These are phyloP conservation scores for Hirtodrosophila cameraria DNA, from an alignment of 2,888 invertebrate genomes.

Conservation along the genomic window DNA sequence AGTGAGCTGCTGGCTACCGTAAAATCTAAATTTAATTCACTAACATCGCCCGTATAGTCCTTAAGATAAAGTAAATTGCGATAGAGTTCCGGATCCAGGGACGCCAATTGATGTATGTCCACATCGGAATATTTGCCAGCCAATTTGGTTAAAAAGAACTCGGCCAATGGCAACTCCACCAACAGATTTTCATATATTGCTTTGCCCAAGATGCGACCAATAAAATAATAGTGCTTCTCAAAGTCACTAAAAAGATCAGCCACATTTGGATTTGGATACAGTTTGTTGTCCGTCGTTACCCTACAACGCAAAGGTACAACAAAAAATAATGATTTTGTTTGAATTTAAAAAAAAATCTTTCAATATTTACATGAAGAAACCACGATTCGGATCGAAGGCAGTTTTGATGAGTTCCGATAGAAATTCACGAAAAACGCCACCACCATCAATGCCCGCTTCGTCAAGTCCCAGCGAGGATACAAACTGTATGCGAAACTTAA, in stretches of 20 bases:
- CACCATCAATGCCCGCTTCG: conserved; percentile 99
- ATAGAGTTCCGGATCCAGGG: conserved; percentile 94
- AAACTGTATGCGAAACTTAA: conserved; percentile 94
- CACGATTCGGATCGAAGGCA: conserved; percentile 97
- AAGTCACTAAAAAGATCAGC: conserved; percentile 93
- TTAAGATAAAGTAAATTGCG: conserved; percentile 94
- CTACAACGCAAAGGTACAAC: conserved; percentile 73
- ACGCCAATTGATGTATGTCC: conserved; percentile 96
- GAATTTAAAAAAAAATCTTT: background rate
- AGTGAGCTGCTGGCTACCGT: conserved; percentile 95
- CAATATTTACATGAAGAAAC: conserved; percentile 89
- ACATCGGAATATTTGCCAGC: conserved; percentile 90
- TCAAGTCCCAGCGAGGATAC: conserved; percentile 95
- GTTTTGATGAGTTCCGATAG: conserved; percentile 96
- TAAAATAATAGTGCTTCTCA: conserved; percentile 95
- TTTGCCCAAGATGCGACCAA: conserved; percentile 97
- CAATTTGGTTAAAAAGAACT: conserved; percentile 96
- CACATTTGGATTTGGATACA: conserved; percentile 98
- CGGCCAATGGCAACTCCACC: conserved; percentile 97
- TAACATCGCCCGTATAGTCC: conserved; percentile 93
- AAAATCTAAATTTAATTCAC: conserved; percentile 95
- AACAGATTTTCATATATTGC: conserved; percentile 97
- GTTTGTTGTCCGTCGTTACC: conserved; percentile 94
- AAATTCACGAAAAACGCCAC: conserved; percentile 98
- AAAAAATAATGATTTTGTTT: background rate